Percentiles rank a stretch among this genome's conserved stretches.
Conservation (phyloP, 2,888 invertebrate genomes). For the Ornithoptera alexandrae region DNA sequence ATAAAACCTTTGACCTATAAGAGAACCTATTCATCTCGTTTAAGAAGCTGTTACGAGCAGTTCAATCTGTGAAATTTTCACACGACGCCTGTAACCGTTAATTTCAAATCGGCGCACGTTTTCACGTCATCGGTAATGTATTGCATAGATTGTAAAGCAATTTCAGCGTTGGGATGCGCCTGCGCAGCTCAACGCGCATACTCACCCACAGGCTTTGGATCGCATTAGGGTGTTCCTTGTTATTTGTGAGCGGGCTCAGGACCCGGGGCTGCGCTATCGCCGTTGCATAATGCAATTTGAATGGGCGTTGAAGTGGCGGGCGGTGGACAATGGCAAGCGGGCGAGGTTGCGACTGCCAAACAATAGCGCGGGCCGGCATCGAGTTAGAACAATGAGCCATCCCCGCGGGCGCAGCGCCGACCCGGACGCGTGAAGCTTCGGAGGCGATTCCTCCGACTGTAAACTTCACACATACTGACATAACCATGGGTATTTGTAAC, state of each 20-base stretch:
- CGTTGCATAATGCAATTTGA: conserved; percentile 15
- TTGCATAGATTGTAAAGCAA: neutral
- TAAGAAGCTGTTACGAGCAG: no score
- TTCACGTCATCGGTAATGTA: neutral
- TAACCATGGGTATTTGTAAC: no score
- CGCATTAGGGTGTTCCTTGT: conserved; percentile 6
- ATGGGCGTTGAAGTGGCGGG: conserved; percentile 4
- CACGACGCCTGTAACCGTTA: no score
- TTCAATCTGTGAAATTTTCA: no score
- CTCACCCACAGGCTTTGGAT: no score
- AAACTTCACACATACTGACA: no score
- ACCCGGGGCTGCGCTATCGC: conserved; percentile 7
- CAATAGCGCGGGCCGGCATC: conserved; percentile 7
- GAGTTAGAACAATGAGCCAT: conserved; percentile 14
- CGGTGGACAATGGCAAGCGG: conserved; percentile 2
- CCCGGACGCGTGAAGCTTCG: conserved; percentile 4
- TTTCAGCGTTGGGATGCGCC: neutral
- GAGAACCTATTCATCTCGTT: no score
- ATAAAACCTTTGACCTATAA: no score
- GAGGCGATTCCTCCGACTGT: neutral
- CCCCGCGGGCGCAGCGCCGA: conserved; percentile 11
- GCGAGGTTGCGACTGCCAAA: conserved; percentile 1
- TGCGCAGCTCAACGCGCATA: neutral
- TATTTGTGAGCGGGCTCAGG: conserved; percentile 3
- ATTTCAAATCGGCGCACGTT: no score